Conservation (phyloP, 2,888 invertebrate genomes). For the Pollenia labialis region DNA sequence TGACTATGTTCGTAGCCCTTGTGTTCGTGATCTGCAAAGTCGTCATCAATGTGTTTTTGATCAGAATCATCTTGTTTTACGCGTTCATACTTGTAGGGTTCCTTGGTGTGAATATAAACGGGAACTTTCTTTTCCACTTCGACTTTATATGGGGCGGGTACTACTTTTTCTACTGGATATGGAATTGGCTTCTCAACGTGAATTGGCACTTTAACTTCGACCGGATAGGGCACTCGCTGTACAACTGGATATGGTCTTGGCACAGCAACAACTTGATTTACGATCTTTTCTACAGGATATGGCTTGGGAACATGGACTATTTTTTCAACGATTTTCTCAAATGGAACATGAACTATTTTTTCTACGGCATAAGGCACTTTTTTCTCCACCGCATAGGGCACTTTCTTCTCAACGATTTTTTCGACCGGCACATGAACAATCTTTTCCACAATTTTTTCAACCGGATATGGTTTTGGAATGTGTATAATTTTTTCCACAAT, state of each 20-base stretch:
- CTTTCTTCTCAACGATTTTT: slow-evolving; percentile 74
- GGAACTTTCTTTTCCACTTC: slow-evolving; percentile 84
- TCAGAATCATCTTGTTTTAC: slow-evolving; percentile 66
- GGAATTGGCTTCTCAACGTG: slow-evolving; percentile 83
- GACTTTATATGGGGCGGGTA: slow-evolving; percentile 82
- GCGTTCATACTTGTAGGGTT: slow-evolving; percentile 83
- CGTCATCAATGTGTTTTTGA: slow-evolving; percentile 70
- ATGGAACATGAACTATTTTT: slow-evolving; percentile 82
- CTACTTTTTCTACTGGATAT: slow-evolving; percentile 80
- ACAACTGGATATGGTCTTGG: slow-evolving; percentile 85
- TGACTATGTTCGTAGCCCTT: slow-evolving; percentile 73
- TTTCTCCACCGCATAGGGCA: slow-evolving; percentile 83
- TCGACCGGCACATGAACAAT: slow-evolving; percentile 82
- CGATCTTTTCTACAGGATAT: slow-evolving; percentile 85
- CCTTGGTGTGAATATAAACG: slow-evolving; percentile 79
- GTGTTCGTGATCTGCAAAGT: slow-evolving; percentile 70
- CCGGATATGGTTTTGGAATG: slow-evolving; percentile 83
- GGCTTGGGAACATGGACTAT: slow-evolving; percentile 86
- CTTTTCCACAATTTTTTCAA: slow-evolving; percentile 83
- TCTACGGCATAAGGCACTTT: slow-evolving; percentile 84
- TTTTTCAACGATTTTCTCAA: slow-evolving; percentile 84
- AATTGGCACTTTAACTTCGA: slow-evolving; percentile 77
- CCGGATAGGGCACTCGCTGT: slow-evolving; percentile 85
- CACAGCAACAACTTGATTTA: slow-evolving; percentile 85
- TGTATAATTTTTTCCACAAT: slow-evolving; percentile 82